phyloP scores from a whole-genome alignment of 1,140 invertebrate genomes.

The Nasonia longicornis region DNA sequence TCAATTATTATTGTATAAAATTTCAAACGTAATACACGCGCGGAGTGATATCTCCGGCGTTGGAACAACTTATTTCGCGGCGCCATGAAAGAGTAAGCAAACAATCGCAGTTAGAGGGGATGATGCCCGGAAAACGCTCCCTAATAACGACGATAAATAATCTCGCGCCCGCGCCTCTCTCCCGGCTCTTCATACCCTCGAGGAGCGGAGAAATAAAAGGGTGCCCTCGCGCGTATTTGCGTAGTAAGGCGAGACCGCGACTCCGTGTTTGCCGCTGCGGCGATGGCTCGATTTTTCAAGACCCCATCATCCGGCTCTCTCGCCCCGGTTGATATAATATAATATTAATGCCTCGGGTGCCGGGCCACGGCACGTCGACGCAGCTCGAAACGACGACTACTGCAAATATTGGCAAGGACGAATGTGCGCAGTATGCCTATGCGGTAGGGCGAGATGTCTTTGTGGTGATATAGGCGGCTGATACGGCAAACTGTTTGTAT shows the following conservation, averaged over 20 bases:
- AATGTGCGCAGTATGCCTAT: conserved; percentile 9
- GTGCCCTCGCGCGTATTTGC: conserved; percentile 58
- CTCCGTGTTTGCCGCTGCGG: conserved; percentile 51
- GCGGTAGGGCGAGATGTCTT: not conserved
- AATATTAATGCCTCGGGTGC: conserved; percentile 69
- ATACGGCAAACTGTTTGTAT: not conserved
- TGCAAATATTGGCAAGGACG: conserved; percentile 63
- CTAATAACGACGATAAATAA: conserved; percentile 47
- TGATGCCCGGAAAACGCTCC: not conserved
- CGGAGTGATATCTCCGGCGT: not conserved
- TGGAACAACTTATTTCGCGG: conserved; percentile 24
- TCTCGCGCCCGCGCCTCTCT: conserved; percentile 11
- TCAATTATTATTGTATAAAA: not conserved
- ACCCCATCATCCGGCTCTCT: conserved; percentile 47
- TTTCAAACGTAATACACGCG: not conserved
- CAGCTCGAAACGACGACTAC: conserved; percentile 33
- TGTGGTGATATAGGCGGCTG: not conserved
- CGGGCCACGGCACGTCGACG: conserved; percentile 59
- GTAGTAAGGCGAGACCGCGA: conserved; percentile 63
- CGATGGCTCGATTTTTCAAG: conserved; percentile 64
- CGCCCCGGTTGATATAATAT: conserved; percentile 66
- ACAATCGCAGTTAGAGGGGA: conserved; percentile 17
- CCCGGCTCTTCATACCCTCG: not conserved
- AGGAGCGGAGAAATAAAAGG: conserved; percentile 51
- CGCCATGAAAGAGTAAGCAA: conserved; percentile 41